Conservation (phyloP, 2,888 invertebrate species). For the Scaptomyza cyrtandrae region DNA sequence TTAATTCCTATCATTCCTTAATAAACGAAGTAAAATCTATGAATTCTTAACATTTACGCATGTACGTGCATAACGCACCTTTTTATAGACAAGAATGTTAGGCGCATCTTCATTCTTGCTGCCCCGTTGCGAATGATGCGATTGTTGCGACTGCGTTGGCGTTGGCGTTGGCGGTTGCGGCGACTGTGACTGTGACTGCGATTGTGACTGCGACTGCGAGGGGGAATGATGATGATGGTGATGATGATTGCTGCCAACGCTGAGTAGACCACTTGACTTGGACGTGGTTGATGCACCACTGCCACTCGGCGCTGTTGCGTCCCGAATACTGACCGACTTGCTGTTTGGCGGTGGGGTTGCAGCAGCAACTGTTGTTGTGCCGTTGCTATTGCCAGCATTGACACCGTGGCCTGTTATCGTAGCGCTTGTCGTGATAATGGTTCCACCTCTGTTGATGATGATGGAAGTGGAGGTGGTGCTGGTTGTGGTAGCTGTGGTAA, state of each 20-base stretch:
- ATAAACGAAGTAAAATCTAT: not conserved
- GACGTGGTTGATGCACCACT: conserved; percentile 22
- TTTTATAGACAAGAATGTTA: conserved; percentile 94
- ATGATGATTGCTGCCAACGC: conserved; percentile 64
- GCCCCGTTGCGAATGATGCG: conserved; percentile 60
- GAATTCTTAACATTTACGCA: not conserved
- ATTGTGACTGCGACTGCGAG: conserved; percentile 24
- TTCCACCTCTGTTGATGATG: not conserved
- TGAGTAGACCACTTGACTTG: conserved; percentile 59
- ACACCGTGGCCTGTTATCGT: conserved; percentile 7
- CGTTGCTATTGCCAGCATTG: conserved; percentile 8
- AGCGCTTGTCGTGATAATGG: conserved; percentile 8
- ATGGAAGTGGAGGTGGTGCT: conserved; percentile 19
- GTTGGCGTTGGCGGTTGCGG: conserved; percentile 44
- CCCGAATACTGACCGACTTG: conserved; percentile 35
- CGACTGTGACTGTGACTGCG: conserved; percentile 28
- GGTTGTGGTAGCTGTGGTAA: not conserved
- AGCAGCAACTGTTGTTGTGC: conserved; percentile 25
- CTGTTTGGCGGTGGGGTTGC: conserved; percentile 42
- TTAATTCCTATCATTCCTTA: not conserved
- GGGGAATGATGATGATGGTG: conserved; percentile 58
- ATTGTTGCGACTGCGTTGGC: conserved; percentile 30
- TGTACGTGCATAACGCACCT: conserved; percentile 86
- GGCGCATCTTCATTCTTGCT: conserved; percentile 90
- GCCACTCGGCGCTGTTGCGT: conserved; percentile 33